These are phyloP conservation scores for Blastobasis adustella DNA, from an alignment of 2,888 invertebrate genomes.

Conservation along the genomic window DNA sequence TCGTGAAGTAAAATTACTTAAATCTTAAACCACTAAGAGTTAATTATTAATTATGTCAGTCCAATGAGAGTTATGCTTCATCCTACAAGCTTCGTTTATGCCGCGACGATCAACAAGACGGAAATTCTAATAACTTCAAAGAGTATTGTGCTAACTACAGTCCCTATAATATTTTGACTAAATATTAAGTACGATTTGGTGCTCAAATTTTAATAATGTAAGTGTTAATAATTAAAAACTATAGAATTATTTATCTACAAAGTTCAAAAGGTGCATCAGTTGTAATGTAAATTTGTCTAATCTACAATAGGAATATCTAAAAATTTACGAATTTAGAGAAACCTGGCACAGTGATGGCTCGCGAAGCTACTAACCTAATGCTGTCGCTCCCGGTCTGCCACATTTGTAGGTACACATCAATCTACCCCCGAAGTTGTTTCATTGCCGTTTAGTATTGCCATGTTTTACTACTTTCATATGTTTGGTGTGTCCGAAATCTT, in stretches of 20 bases:
- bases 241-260: conserved; percentile 65
- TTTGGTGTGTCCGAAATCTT: too few species aligned
- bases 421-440: too few species aligned
- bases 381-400: too few species aligned
- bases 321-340: conserved; percentile 25
- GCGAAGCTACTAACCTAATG: too few species aligned
- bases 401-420: too few species aligned
- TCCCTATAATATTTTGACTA: conserved; percentile 63
- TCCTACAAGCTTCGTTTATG: conserved; percentile 43
- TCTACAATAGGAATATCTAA: conserved; percentile 31
- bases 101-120: conserved; percentile 43
- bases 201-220: conserved; percentile 69
- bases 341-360: conserved; percentile 10
- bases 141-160: conserved; percentile 44
- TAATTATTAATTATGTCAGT: conserved; percentile 63
- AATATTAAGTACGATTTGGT: conserved; percentile 75
- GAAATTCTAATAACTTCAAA: conserved; percentile 44
- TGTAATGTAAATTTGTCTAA: conserved; percentile 40
- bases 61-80: conserved; percentile 56
- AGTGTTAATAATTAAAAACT: conserved; percentile 60
- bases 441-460: too few species aligned
- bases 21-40: conserved; percentile 58
- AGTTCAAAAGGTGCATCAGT: conserved; percentile 51
- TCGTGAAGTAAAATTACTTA: conserved; percentile 54
- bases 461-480: too few species aligned